phyloP scores from a whole-genome alignment of 2,888 invertebrate species.

The Dasysyrphus tricinctus region DNA sequence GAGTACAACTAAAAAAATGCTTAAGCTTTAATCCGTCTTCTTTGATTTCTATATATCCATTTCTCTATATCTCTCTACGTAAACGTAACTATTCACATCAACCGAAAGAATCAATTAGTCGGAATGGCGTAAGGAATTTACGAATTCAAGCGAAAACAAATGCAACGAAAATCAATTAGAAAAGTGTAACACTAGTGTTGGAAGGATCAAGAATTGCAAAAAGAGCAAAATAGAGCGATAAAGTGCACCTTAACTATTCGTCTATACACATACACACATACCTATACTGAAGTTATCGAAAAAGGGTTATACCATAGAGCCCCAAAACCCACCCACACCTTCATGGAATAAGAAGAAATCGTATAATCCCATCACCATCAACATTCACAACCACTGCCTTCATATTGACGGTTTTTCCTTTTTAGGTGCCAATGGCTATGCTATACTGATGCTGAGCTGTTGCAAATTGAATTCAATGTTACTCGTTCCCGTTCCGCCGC shows the following conservation, averaged over 20 bases:
- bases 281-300: background rate
- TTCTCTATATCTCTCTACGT: background rate
- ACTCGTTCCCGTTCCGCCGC: background rate
- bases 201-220: slow-evolving; percentile 52
- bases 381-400: slow-evolving; percentile 8
- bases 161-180: slow-evolving; percentile 75
- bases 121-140: slow-evolving; percentile 64
- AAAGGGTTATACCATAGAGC: slow-evolving; percentile 33
- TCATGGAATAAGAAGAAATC: background rate
- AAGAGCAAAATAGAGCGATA: slow-evolving; percentile 43
- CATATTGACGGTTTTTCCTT: slow-evolving; percentile 38
- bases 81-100: slow-evolving; percentile 27
- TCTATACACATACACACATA: background rate
- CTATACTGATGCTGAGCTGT: slow-evolving; percentile 31
- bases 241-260: slow-evolving; percentile 26
- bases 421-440: slow-evolving; percentile 19
- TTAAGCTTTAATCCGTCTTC: slow-evolving; percentile 30
- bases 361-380: slow-evolving; percentile 16
- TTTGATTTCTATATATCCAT: background rate
- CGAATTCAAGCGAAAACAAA: slow-evolving; percentile 69
- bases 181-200: slow-evolving; percentile 30
- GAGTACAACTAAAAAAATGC: background rate
- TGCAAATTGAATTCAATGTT: slow-evolving; percentile 62
- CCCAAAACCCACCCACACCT: background rate
- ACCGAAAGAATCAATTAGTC: slow-evolving; percentile 64